Evolutionary conservation across 2,797 vertebrate species (phyloP), one percentile per base, ranked within the genome.

Genomic region (Ataeniobius toweri): DNA sequence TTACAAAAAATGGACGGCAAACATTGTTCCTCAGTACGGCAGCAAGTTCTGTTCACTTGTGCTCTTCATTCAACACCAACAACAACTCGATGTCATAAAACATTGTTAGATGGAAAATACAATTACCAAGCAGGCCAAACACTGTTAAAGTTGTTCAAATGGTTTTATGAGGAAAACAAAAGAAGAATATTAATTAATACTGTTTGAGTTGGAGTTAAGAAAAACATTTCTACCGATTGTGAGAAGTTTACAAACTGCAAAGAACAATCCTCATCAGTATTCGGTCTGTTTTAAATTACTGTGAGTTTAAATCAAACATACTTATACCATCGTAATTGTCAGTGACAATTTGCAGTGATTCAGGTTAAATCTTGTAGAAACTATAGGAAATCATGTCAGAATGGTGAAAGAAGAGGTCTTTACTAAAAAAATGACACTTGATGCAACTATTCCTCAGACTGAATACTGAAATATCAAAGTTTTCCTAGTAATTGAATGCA

Each of bases 1-100:
- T 75, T 68, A 53, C 9, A 16, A 73, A 51, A 22, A 36, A 46
- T 63, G 86, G 80, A 88, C 58, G 63, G 82, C 28, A 80, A 50
- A 84, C 59, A 53, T 5, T 36, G 31, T 31, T 78, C 73, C 16
- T 22, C 20, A 59, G 12, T 16, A 26, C 2, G 28, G 2, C 44
- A 53, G 71, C 61, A 61, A 28, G n/a, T 71, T 71, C 14, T 71
- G 63, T 67, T 67, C 65, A 44, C 39, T 6, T 68, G 7, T 13
- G 9, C 39, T 68, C 36, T n/a, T 44, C 12, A 46, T 13, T 68
- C 65, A 46, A 44, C 58, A 59, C 28, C 13, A n/a, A n/a, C 22
- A n/a, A n/a, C 22, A 44, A 24, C n/a, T 68, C 3, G 1, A 44
- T 44, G 41, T 16, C 2, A 13, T 68, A 46, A 31, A 48, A 48